Evolutionary conservation across 2,113 vertebrate genomes (phyloP), one percentile per base, ranked within the genome.

Genomic region (Chionomys nivalis): DNA sequence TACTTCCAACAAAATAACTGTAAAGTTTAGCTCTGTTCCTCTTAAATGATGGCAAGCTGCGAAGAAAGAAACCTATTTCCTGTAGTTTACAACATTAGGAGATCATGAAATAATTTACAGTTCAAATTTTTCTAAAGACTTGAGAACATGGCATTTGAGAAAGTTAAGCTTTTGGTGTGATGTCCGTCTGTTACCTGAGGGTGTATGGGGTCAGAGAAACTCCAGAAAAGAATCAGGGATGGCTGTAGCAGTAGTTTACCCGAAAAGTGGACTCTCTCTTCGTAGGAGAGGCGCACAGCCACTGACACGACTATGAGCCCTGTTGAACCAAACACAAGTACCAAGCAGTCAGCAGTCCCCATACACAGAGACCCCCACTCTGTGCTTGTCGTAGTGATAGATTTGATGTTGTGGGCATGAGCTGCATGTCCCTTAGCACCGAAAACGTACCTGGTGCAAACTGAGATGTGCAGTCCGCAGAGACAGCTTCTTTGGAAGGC

Each of bases 291-390:
- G 52, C 92, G 96, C 26, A 98, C 85, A 12, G 96, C 98, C 97
- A 99, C 93, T 8, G 99, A 99, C 92, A 99, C 99, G 24, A 98
- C 99, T 73, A 99, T 98, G 78, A 99, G 98, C 88, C 99, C 99
- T 99, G 97, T 85, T 23, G 73, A 97, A 70, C 91, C 88, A 90
- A 70, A 94, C 88, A 90, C 91, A 95, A 66, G 78, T 31, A 36
- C 70, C 88, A 92, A 58, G 65, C 11, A 66, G 0, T 0, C 5
- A 89, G 66, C 49, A 52, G 72, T 26, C 39, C 19, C 28, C 12
- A n/a, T 5, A 21, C 52, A 3, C 26, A 61, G 70, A 28, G 24
- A 39, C 9, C 12, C 83, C 58, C 87, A 85, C 47, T 39, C 44
- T 5, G 7, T 52, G 55, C 14, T 42, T 42, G 42, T 2, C 33